Evolutionary conservation across 2,113 vertebrate species (phyloP), one percentile per base, ranked within the genome.

Genomic region (Benitochromis conjunctus): DNA sequence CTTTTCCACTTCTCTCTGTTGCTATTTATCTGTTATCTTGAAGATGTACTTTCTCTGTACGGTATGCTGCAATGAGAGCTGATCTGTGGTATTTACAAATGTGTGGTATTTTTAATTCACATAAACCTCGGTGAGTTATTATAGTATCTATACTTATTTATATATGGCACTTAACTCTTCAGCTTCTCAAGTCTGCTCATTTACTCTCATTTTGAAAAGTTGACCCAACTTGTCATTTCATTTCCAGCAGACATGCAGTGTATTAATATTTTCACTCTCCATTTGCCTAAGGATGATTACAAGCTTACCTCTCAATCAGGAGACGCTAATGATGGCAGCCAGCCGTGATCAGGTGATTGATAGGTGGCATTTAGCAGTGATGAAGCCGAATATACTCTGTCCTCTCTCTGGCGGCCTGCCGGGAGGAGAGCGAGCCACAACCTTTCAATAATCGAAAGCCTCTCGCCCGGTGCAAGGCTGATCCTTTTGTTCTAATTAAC

Each of bases 401-500:
- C 84, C 77, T 83, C 88, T 85, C 87, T 31, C 36, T 18, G 29
- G 43, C 54, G 81, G 90, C 89, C 92, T 62, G 80, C 79, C 24
- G 90, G 91, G 85, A 88, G 80, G 88, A 89, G 89, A 83, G 85
- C 57, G 29, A 91, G 89, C 89, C 87, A 58, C 92, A 93, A 92
- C 92, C 94, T 91, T 94, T 94, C 89, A 90, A 94, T 94, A 93
- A 94, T 92, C 93, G 85, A 90, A 93, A 90, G 90, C 87, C 88
- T 93, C 86, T 91, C 90, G 89, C 83, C 89, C 85, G 6, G 76
- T 66, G 88, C 88, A 94, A 94, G 92, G 87, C 92, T 89, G 89
- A 90, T 93, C 93, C 92, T 90, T 95, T 95, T 96, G 94, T 96
- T 96, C 96, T 96, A 95, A 96, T 96, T 96, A 96, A 96, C 95